phyloP scores from a whole-genome alignment of 1,140 invertebrate species.

The Goniozus legneri region DNA sequence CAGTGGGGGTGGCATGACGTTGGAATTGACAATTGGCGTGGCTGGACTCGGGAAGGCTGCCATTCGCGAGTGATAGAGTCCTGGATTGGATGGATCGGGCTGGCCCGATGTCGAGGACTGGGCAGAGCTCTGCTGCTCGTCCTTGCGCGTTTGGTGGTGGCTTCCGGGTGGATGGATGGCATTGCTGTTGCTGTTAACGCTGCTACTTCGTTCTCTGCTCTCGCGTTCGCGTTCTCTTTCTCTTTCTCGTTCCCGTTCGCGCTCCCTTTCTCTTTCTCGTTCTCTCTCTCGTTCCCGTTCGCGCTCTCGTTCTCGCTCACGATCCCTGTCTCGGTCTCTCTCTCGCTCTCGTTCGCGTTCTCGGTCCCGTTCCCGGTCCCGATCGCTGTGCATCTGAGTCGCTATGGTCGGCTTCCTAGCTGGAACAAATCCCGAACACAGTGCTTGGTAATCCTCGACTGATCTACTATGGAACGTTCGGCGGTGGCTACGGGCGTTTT shows the following conservation, averaged over 20 bases:
- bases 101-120: not conserved
- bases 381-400: slow-evolving; percentile 53
- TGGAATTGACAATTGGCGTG: slow-evolving; percentile 28
- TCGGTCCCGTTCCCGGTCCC: slow-evolving; percentile 47
- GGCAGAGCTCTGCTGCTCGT: not conserved
- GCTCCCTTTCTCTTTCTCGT: slow-evolving; percentile 47
- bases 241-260: slow-evolving; percentile 44
- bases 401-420: slow-evolving; percentile 56
- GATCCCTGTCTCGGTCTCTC: slow-evolving; percentile 36
- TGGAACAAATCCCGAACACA: slow-evolving; percentile 54
- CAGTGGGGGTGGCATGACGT: slow-evolving; percentile 29
- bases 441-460: slow-evolving; percentile 48
- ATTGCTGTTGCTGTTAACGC: slow-evolving; percentile 12
- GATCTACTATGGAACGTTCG: no score
- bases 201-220: slow-evolving; percentile 11
- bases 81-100: slow-evolving; percentile 20
- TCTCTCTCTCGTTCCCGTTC: slow-evolving; percentile 39
- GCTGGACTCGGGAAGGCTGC: slow-evolving; percentile 30
- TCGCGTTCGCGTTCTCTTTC: slow-evolving; percentile 21
- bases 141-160: slow-evolving; percentile 18
- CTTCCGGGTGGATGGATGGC: slow-evolving; percentile 19
- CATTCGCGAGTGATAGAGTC: slow-evolving; percentile 32
- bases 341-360: slow-evolving; percentile 45
- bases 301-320: slow-evolving; percentile 18
- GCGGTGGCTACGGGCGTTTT: no score